phyloP scores from a whole-genome alignment of 2,888 invertebrate species.

The Fragum fragum region DNA sequence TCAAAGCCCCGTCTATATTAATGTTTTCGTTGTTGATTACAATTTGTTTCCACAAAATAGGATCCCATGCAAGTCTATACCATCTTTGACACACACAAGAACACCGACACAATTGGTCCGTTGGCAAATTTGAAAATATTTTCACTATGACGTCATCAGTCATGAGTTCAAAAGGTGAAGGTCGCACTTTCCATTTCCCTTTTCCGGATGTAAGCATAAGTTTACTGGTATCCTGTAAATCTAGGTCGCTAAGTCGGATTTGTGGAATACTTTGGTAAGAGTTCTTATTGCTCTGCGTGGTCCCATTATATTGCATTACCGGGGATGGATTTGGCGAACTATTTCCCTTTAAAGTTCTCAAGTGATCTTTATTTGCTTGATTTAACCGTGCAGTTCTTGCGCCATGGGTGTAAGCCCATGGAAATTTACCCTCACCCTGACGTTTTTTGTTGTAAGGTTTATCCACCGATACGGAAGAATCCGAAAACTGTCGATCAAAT shows the following conservation, averaged over 20 bases:
- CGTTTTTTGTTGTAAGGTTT: conserved; percentile 67
- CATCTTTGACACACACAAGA: conserved; percentile 93
- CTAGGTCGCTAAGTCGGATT: conserved; percentile 64
- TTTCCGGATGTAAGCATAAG: conserved; percentile 67
- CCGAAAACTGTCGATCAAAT: conserved; percentile 69
- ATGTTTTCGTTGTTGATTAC: conserved; percentile 89
- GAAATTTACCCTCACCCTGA: conserved; percentile 67
- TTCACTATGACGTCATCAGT: conserved; percentile 91
- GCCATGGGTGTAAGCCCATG: conserved; percentile 68
- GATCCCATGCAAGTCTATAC: conserved; percentile 93
- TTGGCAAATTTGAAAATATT: conserved; percentile 91
- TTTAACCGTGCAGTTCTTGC: conserved; percentile 65
- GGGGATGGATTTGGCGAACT: conserved; percentile 26
- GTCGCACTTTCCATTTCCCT: conserved; percentile 69
- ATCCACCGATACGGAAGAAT: conserved; percentile 63
- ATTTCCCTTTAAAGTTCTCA: conserved; percentile 15
- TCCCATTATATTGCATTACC: conserved; percentile 51
- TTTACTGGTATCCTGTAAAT: conserved; percentile 72
- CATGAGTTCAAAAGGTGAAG: conserved; percentile 86
- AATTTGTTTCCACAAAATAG: conserved; percentile 91
- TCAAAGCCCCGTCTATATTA: conserved; percentile 90
- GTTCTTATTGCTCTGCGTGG: conserved; percentile 69
- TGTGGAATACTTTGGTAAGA: conserved; percentile 63
- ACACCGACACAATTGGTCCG: conserved; percentile 91
- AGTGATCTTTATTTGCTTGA: conserved; percentile 47